These are phyloP conservation scores for Drosophila truncata DNA, from an alignment of 1,140 invertebrate genomes.

Conservation along the genomic window DNA sequence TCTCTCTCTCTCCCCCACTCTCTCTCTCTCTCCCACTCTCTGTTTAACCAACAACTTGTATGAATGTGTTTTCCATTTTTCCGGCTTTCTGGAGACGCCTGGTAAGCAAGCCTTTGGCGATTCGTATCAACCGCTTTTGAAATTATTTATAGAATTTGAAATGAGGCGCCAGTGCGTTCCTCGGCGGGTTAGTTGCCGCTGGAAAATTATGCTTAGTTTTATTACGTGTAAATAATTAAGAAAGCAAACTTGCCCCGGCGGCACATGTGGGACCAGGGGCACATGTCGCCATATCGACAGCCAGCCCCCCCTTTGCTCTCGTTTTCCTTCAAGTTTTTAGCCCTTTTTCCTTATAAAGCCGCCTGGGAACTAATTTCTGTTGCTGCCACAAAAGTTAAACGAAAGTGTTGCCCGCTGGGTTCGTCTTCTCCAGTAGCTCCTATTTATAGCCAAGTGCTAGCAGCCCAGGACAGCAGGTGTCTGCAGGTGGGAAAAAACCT, in stretches of 20 bases:
- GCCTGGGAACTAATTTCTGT: conserved; percentile 54
- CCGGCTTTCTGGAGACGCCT: conserved; percentile 40
- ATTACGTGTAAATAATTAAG: conserved; percentile 77
- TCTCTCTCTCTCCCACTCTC: not conserved
- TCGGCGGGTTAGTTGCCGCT: conserved; percentile 27
- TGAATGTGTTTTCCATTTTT: conserved; percentile 75
- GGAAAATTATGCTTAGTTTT: conserved; percentile 75
- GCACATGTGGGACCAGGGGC: conserved; percentile 62
- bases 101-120: conserved; percentile 37
- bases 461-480: conserved; percentile 1
- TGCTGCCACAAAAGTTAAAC: conserved; percentile 41
- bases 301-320: not conserved
- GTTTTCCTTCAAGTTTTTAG: conserved; percentile 2
- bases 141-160: conserved; percentile 83
- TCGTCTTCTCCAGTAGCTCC: conserved; percentile 39
- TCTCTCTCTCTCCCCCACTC: conserved; percentile 2
- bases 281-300: conserved; percentile 43
- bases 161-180: conserved; percentile 59
- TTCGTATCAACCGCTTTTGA: conserved; percentile 72
- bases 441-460: conserved; percentile 54
- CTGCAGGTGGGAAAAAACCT: conserved; percentile 15
- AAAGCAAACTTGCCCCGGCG: conserved; percentile 38
- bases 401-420: conserved; percentile 47
- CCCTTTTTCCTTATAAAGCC: conserved; percentile 20
- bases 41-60: conserved; percentile 71